A percentile compares a stretch with the other conserved stretches of the same genome.
These are phyloP conservation scores for Musca domestica DNA, from an alignment of 1,140 invertebrate species.

Conservation along the genomic window DNA sequence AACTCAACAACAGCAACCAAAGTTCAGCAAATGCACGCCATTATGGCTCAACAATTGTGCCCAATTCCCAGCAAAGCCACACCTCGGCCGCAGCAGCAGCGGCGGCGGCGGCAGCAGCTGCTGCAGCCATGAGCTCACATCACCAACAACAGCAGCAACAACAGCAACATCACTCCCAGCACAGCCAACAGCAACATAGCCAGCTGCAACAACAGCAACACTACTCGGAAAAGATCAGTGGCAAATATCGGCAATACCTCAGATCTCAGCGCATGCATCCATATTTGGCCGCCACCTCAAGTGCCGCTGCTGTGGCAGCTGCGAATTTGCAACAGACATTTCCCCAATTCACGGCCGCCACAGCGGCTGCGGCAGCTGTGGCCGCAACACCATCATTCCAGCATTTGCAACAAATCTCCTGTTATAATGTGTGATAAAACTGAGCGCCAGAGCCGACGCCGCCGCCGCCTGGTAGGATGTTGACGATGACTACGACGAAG, in stretches of 20 bases:
- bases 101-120: constrained; percentile 32
- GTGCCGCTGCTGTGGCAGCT: constrained; percentile 39
- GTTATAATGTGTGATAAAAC: constrained; percentile 60
- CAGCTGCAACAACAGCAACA: constrained; percentile 32
- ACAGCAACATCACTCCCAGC: constrained; percentile 32
- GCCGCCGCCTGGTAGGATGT: not conserved
- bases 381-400: constrained; percentile 48
- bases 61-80: constrained; percentile 30
- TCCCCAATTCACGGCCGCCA: constrained; percentile 51
- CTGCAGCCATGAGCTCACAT: constrained; percentile 18
- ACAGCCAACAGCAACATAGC: constrained; percentile 29
- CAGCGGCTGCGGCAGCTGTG: constrained; percentile 31
- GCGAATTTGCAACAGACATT: constrained; percentile 52
- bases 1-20: constrained; percentile 29
- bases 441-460: not conserved
- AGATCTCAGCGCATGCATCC: constrained; percentile 59
- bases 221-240: constrained; percentile 56
- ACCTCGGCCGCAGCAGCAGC: constrained; percentile 32
- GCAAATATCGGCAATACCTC: constrained; percentile 59
- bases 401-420: constrained; percentile 59
- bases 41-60: constrained; percentile 27
- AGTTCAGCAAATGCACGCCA: constrained; percentile 32
- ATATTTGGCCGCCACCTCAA: constrained; percentile 55
- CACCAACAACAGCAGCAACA: constrained; percentile 22
- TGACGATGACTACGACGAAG: not conserved